These are phyloP conservation scores for Lissonota sp. DNA, from an alignment of 2,888 invertebrate species.

Conservation along the genomic window DNA sequence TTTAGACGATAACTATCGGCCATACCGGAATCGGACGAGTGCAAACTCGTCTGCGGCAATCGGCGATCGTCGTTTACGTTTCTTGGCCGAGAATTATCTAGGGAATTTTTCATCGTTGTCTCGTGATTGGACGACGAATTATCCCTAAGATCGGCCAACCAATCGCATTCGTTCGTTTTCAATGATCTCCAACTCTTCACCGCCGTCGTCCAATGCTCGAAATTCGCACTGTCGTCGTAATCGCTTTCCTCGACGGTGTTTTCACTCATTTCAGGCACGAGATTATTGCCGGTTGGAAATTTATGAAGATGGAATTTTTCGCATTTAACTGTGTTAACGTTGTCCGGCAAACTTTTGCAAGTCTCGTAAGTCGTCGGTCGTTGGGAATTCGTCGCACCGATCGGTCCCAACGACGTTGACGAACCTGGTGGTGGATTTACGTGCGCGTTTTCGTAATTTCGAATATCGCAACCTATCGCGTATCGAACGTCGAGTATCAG, in stretches of 20 bases:
- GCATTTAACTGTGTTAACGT: constrained; percentile 31
- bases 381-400: constrained; percentile 9
- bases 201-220: constrained; percentile 52
- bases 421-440: constrained; percentile 49
- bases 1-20: constrained; percentile 89
- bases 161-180: constrained; percentile 31
- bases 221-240: constrained; percentile 52
- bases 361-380: constrained; percentile 64
- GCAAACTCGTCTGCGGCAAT: constrained; percentile 67
- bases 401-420: constrained; percentile 67
- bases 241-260: constrained; percentile 10
- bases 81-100: not conserved
- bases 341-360: constrained; percentile 74
- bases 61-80: constrained; percentile 25
- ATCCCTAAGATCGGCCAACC: not conserved
- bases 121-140: constrained; percentile 30
- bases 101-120: constrained; percentile 36
- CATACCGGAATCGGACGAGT: constrained; percentile 92
- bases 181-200: constrained; percentile 67
- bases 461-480: constrained; percentile 72
- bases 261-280: constrained; percentile 48
- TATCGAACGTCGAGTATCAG: constrained; percentile 80
- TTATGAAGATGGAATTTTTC: constrained; percentile 60
- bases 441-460: constrained; percentile 60
- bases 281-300: constrained; percentile 61